phyloP scores from a whole-genome alignment of 2,797 vertebrate genomes.

The Stomatorhinus walkeri region DNA sequence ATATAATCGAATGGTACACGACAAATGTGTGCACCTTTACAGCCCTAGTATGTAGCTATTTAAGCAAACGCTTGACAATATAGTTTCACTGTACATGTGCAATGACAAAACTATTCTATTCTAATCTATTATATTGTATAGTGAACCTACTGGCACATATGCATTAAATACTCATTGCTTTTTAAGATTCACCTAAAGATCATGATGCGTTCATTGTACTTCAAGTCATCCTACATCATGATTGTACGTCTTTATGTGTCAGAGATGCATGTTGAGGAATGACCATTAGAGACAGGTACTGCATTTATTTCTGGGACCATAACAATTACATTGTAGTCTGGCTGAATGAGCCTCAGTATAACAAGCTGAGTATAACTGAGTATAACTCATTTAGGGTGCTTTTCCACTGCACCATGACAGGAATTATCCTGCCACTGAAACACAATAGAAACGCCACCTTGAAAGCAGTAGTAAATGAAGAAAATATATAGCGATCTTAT shows the following conservation, averaged over 20 bases:
- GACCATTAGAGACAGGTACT: background rate
- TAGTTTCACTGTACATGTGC: background rate
- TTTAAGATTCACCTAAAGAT: background rate
- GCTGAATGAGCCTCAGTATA: background rate
- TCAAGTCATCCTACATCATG: background rate
- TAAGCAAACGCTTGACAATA: background rate
- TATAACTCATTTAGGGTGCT: too few relatives aligned
- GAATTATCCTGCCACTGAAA: too few relatives aligned
- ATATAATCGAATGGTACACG: background rate
- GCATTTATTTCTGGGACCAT: background rate
- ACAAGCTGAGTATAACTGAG: background rate
- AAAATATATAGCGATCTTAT: too few relatives aligned
- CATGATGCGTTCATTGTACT: background rate
- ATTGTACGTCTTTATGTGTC: background rate
- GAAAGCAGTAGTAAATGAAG: background rate
- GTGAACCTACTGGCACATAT: background rate
- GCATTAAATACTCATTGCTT: background rate
- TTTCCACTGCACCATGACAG: too few relatives aligned
- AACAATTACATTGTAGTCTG: background rate
- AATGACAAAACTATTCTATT: background rate
- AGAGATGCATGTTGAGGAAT: background rate
- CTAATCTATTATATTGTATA: background rate
- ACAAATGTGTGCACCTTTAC: background rate
- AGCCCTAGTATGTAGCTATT: background rate
- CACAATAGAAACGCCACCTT: too few relatives aligned